A percentile compares a stretch with the other conserved stretches of the same genome.
Evolutionary conservation across 2,113 vertebrate species (phyloP).

Genomic region (Danio rerio): GRCz12tu NC_133193.1:49926001-49926500

Average conservation of each 20-base stretch:
- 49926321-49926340: background rate
- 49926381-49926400: no score
- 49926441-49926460: no score
- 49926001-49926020: background rate
- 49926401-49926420: background rate
- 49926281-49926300: no score
- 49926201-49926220: constrained; percentile 25
- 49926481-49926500: no score
- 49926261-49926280: background rate
- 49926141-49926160: constrained; percentile 31
- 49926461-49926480: no score
- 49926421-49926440: background rate
- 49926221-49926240: constrained; percentile 21
- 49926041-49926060: constrained; percentile 16
- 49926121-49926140: background rate
- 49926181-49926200: constrained; percentile 22
- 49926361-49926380: background rate
- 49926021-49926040: background rate
- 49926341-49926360: background rate
- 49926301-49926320: background rate
- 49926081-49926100: constrained; percentile 32
- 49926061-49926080: constrained; percentile 21
- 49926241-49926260: background rate
- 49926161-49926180: background rate
- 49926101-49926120: constrained; percentile 5